These are phyloP conservation scores for Syngnathus typhle DNA, from an alignment of 2,113 vertebrate species.

Conservation along the genomic window DNA sequence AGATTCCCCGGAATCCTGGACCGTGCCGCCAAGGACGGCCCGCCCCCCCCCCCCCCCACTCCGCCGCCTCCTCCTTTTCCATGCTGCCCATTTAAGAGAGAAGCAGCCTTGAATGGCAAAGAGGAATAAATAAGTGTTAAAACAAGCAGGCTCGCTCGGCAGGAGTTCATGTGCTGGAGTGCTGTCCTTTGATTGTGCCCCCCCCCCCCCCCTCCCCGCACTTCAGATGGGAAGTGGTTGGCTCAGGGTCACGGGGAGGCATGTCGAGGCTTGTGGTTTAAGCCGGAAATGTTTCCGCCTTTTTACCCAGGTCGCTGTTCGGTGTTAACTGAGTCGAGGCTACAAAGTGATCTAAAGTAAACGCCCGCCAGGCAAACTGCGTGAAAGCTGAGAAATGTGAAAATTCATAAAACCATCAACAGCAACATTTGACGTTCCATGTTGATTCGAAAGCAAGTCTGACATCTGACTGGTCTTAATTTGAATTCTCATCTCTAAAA, in stretches of 20 bases:
- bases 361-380: background rate
- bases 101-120: conserved; percentile 55
- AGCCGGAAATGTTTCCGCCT: background rate
- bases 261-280: conserved; percentile 1
- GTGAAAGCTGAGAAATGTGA: background rate
- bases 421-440: background rate
- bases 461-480: background rate
- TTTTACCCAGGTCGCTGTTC: background rate
- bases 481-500: conserved; percentile 50
- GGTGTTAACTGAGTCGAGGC: background rate
- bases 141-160: conserved; percentile 44
- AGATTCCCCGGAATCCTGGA: conserved; percentile 70
- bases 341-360: background rate
- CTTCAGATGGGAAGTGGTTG: conserved; percentile 11
- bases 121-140: conserved; percentile 63
- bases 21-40: conserved; percentile 49
- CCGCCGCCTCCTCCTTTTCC: conserved; percentile 42
- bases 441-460: background rate
- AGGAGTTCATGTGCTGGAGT: conserved; percentile 39
- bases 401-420: background rate
- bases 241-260: conserved; percentile 13
- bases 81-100: conserved; percentile 56
- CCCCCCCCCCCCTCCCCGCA: background rate
- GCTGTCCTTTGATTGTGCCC: conserved; percentile 20
- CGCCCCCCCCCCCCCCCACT: conserved; percentile 40